Evolutionary conservation across 2,113 vertebrate genomes (phyloP), one percentile per base, ranked within the genome.

Genomic region (Ammospiza caudacuta): DNA sequence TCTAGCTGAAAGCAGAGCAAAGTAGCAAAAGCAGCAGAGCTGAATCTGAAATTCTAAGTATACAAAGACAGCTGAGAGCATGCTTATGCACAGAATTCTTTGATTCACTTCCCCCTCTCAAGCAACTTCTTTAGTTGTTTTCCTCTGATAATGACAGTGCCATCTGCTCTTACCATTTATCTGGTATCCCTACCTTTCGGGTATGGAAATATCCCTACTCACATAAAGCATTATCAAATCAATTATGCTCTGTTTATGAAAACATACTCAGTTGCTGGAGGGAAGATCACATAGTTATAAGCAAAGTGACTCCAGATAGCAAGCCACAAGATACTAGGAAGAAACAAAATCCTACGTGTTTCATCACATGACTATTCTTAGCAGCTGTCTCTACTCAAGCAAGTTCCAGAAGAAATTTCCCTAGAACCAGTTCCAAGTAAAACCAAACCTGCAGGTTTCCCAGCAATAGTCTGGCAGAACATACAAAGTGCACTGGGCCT

Each of bases 391-490:
- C 54, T 46, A 22, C 9, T 59, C 44, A 39, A 0, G 7, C 43
- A 62, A 9, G 39, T 33, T 77, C 18, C 59, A 39, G 28, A 58
- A 47, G 7, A 83, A 74, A 69, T 20, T 11, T 58, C 19, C 44
- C 21, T 20, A 88, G n/a, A 78, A 83, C 11, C 24, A 94, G 25
- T 9, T 37, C 31, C 0, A 2, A 29, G 15, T 5, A 35, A 49
- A 80, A 69, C 7, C 3, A 2, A 85, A 31, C 3, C 9, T 24
- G 62, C 78, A 92, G 29, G 61, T 95, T 83, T 79, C 63, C 62
- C 83, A 95, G 84, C 44, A 94, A 78, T 22, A 84, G 55, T 18
- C 62, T 82, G 91, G 59, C 47, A 95, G 74, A 96, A 74, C 21
- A 57, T 8, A 8, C 33, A 64, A 52, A 73, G 28, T 15, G 39